phyloP scores from a whole-genome alignment of 2,888 invertebrate genomes.

The Byasa hedistus region DNA sequence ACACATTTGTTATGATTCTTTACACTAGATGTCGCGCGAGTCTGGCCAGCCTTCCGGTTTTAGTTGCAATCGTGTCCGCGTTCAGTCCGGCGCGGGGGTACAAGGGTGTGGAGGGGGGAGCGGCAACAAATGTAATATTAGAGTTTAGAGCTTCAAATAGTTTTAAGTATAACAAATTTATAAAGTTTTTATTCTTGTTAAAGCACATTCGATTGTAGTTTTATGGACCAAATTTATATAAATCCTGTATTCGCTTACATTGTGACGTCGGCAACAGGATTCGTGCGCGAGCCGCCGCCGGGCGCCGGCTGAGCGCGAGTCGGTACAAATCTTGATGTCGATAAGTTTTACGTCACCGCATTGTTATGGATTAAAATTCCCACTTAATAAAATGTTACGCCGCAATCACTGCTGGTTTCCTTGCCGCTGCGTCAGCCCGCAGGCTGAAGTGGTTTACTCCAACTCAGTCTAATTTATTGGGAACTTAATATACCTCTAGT shows the following conservation, averaged over 20 bases:
- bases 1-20: too few species aligned
- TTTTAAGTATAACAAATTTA: slow-evolving; percentile 42
- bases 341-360: slow-evolving; percentile 34
- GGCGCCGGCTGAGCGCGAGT: not conserved
- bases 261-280: slow-evolving; percentile 40
- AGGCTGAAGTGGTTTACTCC: too few species aligned
- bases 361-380: slow-evolving; percentile 54
- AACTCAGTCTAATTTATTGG: too few species aligned
- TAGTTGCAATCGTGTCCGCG: too few species aligned
- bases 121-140: slow-evolving; percentile 13
- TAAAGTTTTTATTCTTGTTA: slow-evolving; percentile 46
- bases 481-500: too few species aligned
- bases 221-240: slow-evolving; percentile 58
- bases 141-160: slow-evolving; percentile 47
- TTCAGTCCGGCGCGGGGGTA: too few species aligned
- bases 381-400: slow-evolving; percentile 42
- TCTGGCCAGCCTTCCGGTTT: too few species aligned
- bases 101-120: not conserved
- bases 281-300: slow-evolving; percentile 12
- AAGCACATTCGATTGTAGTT: slow-evolving; percentile 53
- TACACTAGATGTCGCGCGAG: too few species aligned
- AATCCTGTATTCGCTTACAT: slow-evolving; percentile 25
- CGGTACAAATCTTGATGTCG: slow-evolving; percentile 39
- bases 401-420: too few species aligned
- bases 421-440: too few species aligned